A percentile compares a stretch with the other conserved stretches of the same genome.
Evolutionary conservation across 1,140 invertebrate genomes (phyloP).

Genomic region (Telenomus remus): DNA sequence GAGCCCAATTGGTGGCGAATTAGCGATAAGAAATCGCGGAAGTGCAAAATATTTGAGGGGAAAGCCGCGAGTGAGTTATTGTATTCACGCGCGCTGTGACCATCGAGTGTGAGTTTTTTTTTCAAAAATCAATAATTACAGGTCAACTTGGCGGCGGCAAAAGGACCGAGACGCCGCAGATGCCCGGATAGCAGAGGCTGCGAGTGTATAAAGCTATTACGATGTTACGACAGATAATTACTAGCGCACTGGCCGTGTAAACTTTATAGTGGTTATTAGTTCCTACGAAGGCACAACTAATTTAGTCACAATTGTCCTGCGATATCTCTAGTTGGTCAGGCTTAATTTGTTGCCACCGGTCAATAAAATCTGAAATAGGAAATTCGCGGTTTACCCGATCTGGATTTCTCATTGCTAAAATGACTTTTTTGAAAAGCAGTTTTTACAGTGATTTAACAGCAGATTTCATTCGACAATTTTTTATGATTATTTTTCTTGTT

Average conservation of each 20-base stretch:
- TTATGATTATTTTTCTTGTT: no score
- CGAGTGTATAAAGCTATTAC: conserved; percentile 58
- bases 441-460: no score
- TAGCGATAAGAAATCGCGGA: no score
- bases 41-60: no score
- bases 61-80: conserved; percentile 2
- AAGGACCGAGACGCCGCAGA: conserved; percentile 2
- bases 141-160: no score
- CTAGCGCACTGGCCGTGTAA: conserved; percentile 60
- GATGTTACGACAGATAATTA: conserved; percentile 63
- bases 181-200: conserved; percentile 34
- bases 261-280: conserved; percentile 63
- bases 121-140: neutral
- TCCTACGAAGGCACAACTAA: conserved; percentile 59
- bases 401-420: no score
- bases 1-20: no score
- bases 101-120: conserved; percentile 12
- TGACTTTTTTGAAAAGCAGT: no score
- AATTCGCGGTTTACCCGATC: conserved; percentile 44
- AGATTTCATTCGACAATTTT: no score
- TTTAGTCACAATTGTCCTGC: conserved; percentile 61
- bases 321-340: conserved; percentile 59
- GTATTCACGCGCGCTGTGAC: conserved; percentile 15
- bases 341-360: conserved; percentile 56
- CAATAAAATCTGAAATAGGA: conserved; percentile 56